Conservation (phyloP, 2,888 invertebrate species). For the Drosophila prostipennis region DNA sequence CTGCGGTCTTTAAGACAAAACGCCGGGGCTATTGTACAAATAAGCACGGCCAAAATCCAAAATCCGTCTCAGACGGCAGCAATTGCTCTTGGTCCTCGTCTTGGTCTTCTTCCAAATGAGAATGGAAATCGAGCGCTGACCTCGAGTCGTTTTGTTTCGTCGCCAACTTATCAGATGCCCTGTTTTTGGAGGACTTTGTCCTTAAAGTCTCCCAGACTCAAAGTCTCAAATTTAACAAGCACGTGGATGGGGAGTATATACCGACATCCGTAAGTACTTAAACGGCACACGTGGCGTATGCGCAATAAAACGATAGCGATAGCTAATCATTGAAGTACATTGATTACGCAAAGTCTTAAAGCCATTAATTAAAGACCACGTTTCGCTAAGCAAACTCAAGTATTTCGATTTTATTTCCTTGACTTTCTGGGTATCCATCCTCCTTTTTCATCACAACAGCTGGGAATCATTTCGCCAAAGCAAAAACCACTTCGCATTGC, state of each 20-base stretch:
- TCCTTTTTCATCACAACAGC: neutral
- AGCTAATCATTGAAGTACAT: conserved; percentile 46
- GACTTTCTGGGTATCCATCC: no score
- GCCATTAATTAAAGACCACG: conserved; percentile 41
- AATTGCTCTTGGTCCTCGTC: conserved; percentile 29
- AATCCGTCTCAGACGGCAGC: conserved; percentile 65
- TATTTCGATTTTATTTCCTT: conserved; percentile 7
- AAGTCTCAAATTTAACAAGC: conserved; percentile 37
- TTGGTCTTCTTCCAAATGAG: conserved; percentile 12
- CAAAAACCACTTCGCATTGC: conserved; percentile 29
- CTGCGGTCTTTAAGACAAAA: conserved; percentile 49
- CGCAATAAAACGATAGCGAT: conserved; percentile 62
- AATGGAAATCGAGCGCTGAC: conserved; percentile 45
- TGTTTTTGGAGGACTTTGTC: conserved; percentile 12
- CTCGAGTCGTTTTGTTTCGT: conserved; percentile 23
- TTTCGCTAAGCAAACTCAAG: neutral
- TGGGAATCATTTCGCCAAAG: neutral
- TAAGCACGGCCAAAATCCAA: conserved; percentile 53
- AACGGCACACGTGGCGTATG: conserved; percentile 58
- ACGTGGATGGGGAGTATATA: conserved; percentile 26
- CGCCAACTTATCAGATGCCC: conserved; percentile 17
- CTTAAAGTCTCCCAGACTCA: conserved; percentile 17
- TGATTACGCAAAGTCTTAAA: conserved; percentile 57
- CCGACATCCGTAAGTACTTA: conserved; percentile 48
- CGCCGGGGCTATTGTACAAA: conserved; percentile 52